phyloP scores from a whole-genome alignment of 2,113 vertebrate genomes.

The Heloderma charlesbogerti region DNA sequence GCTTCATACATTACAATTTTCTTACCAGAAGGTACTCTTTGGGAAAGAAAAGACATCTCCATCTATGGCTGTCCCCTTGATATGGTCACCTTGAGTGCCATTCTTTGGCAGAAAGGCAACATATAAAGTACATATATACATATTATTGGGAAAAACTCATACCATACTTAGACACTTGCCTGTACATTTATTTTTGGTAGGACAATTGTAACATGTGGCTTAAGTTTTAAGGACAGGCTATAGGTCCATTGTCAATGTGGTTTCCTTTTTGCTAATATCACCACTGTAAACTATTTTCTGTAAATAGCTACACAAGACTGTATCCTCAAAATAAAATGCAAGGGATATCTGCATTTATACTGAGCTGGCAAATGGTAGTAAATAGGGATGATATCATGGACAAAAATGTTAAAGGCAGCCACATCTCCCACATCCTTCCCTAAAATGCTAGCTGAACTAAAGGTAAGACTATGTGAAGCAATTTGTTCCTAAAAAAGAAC shows the following conservation, averaged over 20 bases:
- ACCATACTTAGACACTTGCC: too few relatives aligned
- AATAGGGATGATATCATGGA: not conserved
- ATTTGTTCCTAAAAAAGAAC: conserved; percentile 23
- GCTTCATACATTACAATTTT: not conserved
- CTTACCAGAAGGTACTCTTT: not conserved
- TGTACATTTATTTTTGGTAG: not conserved
- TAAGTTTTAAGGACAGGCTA: not conserved
- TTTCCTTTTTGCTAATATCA: not conserved
- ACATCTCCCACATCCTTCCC: not conserved
- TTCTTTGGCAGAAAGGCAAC: too few relatives aligned
- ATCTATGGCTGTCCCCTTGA: too few relatives aligned
- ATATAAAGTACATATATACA: too few relatives aligned
- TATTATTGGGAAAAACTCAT: too few relatives aligned
- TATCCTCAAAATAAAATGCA: not conserved
- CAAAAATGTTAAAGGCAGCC: not conserved
- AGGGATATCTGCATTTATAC: not conserved
- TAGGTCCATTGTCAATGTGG: not conserved
- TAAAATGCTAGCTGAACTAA: not conserved
- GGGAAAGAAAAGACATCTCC: not conserved
- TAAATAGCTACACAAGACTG: not conserved
- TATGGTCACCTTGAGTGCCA: too few relatives aligned
- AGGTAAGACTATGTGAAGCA: not conserved
- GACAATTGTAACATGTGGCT: not conserved
- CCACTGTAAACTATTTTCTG: not conserved
- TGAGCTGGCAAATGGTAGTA: not conserved